Evolutionary conservation across 2,888 invertebrate genomes (phyloP), one percentile per base, ranked within the genome.

Genomic region (Axea sp.): DNA sequence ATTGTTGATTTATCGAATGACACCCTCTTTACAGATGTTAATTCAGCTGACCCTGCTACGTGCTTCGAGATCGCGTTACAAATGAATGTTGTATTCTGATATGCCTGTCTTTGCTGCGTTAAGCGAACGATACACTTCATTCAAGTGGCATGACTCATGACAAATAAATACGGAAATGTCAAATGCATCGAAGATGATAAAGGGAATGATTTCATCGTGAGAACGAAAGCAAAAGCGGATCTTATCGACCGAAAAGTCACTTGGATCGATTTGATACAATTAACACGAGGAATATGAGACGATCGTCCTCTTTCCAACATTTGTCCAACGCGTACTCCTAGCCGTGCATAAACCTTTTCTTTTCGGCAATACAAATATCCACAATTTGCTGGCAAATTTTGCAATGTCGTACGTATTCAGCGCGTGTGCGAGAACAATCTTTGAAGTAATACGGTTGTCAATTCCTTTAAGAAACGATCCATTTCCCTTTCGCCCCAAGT

Each of bases 111-210:
- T 31, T 49, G 17, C 47, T 41, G 43, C 41, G 41, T 35, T 39
- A 37, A 17, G 22, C 59, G 31, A 43, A 59, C 49, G 57, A 60
- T 60, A 47, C 26, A 57, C 30, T 53, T 39, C 8, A 26, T 43
- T 55, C 15, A 45, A 69, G 62, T 53, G 51, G 43, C 33, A 53
- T 69, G 69, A 69, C 60, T 69, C 69, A 69, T 33, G 62, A 55
- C 35, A 55, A 62, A 53, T 62, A 69, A 62, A 69, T 55, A 69
- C 51, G 69, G 47, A 69, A 69, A 69, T 31, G 37, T 69, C 62
- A 47, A 62, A 55, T 35, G 37, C 37, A 5, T 31, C 26, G 33
- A 19, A 45, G 53, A 37, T 53, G 53, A 53, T 35, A n/a, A n/a
- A 45, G 43, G 28, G 28, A 33, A 35, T 19, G 22, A 33, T 43